phyloP scores from a whole-genome alignment of 2,113 vertebrate species.

The Lophotis ruficrista region DNA sequence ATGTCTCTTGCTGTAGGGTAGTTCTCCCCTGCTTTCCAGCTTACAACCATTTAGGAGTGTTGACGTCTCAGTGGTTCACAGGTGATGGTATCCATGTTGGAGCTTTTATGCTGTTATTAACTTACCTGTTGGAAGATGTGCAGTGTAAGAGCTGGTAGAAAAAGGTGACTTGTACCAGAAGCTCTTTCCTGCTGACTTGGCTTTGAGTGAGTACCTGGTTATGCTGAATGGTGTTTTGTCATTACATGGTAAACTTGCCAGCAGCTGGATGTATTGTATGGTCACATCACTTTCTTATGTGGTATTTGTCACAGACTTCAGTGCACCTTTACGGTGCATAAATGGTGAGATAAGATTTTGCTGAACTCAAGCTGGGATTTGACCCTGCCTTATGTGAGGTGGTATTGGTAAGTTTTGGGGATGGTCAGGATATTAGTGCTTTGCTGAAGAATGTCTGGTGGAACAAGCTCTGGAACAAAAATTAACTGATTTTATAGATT shows the following conservation, averaged over 20 bases:
- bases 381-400: neutral
- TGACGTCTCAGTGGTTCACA: neutral
- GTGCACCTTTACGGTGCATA: neutral
- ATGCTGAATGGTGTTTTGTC: neutral
- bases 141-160: neutral
- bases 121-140: neutral
- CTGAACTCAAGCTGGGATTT: neutral
- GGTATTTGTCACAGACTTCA: neutral
- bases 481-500: neutral
- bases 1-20: neutral
- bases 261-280: neutral
- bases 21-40: neutral
- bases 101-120: neutral
- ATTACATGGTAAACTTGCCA: neutral
- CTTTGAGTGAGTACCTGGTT: neutral
- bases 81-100: neutral
- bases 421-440: neutral
- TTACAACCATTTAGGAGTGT: neutral
- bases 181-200: neutral
- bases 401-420: neutral
- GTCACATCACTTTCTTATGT: neutral
- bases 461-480: neutral
- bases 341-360: neutral
- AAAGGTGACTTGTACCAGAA: neutral
- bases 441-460: neutral